Evolutionary conservation across 2,888 invertebrate species (phyloP), one percentile per base, ranked within the genome.

Genomic region (Trimorus sp.): DNA sequence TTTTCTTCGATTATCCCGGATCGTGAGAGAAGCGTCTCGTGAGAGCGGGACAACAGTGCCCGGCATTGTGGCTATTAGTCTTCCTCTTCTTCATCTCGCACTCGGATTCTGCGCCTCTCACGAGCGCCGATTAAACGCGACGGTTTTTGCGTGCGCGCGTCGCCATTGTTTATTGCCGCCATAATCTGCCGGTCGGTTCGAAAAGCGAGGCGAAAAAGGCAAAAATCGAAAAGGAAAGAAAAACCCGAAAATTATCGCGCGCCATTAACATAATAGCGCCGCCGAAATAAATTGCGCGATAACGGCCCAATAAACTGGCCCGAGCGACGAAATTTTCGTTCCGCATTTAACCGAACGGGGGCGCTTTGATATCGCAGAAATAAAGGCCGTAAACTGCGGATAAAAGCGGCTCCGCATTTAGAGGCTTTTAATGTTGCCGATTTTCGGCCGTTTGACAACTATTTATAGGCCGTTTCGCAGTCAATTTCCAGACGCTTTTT

Each of bases 31-130:
- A 73, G 71, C 70, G 79, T 60, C 63, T 73, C 74, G 78, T 81
- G 81, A 79, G 76, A 76, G 60, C 66, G 66, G 71, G 66, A 69
- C 77, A 80, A 88, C 88, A 89, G 84, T 87, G 86, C 80, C 78
- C 66, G 73, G 84, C 85, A 85, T 87, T 88, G 87, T 88, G 74
- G 65, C 82, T 71, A 82, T 83, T 84, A 65, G 84, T 79, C 77
- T 82, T 79, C 60, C 70, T 82, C 78, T 70, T 82, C 83, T 81
- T 82, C 83, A 60, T 83, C 76, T 73, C 62, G 26, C 65, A 42
- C 83, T 69, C 68, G 62, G 56, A 70, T 74, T 69, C 77, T 70
- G 66, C 58, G 63, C 60, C 73, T 26, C 53, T 37, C 16, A 15
- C n/a, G 53, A n/a, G 59, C 65, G 51, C 26, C 73, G 71, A 68